Evolutionary conservation across 2,888 invertebrate genomes (phyloP), one percentile per base, ranked within the genome.

Genomic region (Seira musarum): DNA sequence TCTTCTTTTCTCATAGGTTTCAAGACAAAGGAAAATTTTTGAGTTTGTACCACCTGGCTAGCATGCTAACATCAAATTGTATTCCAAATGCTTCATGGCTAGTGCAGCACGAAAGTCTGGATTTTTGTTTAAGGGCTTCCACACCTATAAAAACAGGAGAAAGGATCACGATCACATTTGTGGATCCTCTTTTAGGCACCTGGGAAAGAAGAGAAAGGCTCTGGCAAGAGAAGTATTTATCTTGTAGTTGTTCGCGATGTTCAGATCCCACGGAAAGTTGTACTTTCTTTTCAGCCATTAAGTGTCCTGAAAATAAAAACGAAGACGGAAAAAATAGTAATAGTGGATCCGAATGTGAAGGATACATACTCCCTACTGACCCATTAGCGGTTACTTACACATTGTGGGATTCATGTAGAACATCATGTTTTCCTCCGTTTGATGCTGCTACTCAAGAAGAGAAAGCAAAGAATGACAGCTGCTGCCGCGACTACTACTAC

Each of bases 51-150:
- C 80, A 80, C 71, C 69, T 76, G 30, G 86, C 79, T 6, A 80
- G 82, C 63, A 83, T 85, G 79, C 78, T 84, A n/a, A 83, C 84
- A 21, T 85, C 84, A 25, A 71, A 82, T 66, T 86, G 86, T 30
- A 65, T 75, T n/a, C 82, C 85, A 13, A 86, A 86, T 77, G 78
- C 84, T 19, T 77, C 73, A n/a, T 86, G 85, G 85, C 68, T 81
- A 1, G 83, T 86, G 49, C 83, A 82, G 53, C 53, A 77, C 25
- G n/a, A 70, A 2, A 82, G 82, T 70, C 80, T 81, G 8, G 84
- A 86, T 21, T 84, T 85, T 78, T 73, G 81, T 63, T 61, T 84
- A 30, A 73, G 85, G 40, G 86, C 86, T n/a, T 77, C 83, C 6
- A 65, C 81, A 19, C 21, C 69, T n/a, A 85, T 86, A 60, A 40